Evolutionary conservation across 2,113 vertebrate genomes (phyloP), one percentile per base, ranked within the genome.

Genomic region (Onychostruthus taczanowskii): DNA sequence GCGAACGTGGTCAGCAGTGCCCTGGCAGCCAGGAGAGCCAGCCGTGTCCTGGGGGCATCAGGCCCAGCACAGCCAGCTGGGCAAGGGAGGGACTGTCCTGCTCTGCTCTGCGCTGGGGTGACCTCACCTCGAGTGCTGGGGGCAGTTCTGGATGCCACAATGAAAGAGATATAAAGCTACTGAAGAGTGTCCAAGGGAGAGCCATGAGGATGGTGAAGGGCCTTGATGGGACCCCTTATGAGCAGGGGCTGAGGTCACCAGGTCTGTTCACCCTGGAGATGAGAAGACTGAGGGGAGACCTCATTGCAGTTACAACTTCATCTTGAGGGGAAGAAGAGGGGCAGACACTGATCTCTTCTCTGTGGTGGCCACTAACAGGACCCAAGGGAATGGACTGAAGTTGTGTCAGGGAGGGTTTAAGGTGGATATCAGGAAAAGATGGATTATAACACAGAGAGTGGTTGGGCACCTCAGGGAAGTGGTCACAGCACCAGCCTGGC

Each of bases 1-100:
- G 28, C n/a, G 41, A 23, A 39, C 30, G 0, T 0, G 9, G 7
- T 1, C 49, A 84, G 28, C 69, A 64, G 50, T n/a, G 58, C 68
- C 27, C 49, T 39, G 49, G 27, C 16, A 63, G 58, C 58, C 81
- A 46, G 39, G 39, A 73, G 27, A 13, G 81, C 8, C 47, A 62
- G 1, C 8, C 0, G 0, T 53, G n/a, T 39, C 59, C 33, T 47
- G 22, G 41, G 58, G 7, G 0, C 59, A 84, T 16, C 41, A 64
- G 41, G 69, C 4, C 27, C 39, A 84, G 39, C 39, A 62, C 46
- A 7, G 0, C 24, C 44, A 84, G 47, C 47, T 0, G 0, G 47
- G 27, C 27, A 52, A 63, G 80, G 58, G 22, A 73, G 68, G 31
- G 47, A 73, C 27, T 84, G 68, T 63, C 39, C 58, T 1, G 10